Evolutionary conservation across 2,888 invertebrate species (phyloP).

Genomic region (Belgica antarctica): DNA sequence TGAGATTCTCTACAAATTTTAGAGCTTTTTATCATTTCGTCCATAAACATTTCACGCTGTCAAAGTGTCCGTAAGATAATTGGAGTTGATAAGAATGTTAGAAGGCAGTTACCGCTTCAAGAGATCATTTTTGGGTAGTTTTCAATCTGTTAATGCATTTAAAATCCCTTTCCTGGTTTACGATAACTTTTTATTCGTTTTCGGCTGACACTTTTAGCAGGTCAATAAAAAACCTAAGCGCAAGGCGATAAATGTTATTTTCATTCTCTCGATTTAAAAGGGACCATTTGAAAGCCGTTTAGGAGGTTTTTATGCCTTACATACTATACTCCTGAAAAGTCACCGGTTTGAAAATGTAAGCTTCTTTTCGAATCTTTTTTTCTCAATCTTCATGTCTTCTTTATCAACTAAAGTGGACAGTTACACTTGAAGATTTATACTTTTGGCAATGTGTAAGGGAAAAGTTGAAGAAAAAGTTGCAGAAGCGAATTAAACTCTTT

Average conservation of each 20-base stretch:
- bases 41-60: not conserved
- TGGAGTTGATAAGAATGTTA: not conserved
- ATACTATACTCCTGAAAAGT: not conserved
- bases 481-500: slow-evolving; percentile 7
- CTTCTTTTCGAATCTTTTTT: slow-evolving; percentile 7
- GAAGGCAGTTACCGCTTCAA: not conserved
- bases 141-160: not conserved
- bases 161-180: not conserved
- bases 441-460: not conserved
- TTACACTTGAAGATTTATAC: slow-evolving; percentile 23
- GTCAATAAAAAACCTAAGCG: slow-evolving; percentile 2
- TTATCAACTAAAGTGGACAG: slow-evolving; percentile 25
- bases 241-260: slow-evolving; percentile 9
- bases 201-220: not conserved
- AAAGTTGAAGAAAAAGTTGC: not conserved
- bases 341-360: not conserved
- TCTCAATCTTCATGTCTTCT: slow-evolving; percentile 22
- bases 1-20: no score
- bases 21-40: not conserved
- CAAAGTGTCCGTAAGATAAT: not conserved
- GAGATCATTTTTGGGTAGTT: no score
- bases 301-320: not conserved
- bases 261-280: not conserved
- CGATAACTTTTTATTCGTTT: slow-evolving; percentile 3
- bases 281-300: slow-evolving; percentile 20